phyloP scores from a whole-genome alignment of 2,888 invertebrate genomes.

The Drosophila longiperda region DNA sequence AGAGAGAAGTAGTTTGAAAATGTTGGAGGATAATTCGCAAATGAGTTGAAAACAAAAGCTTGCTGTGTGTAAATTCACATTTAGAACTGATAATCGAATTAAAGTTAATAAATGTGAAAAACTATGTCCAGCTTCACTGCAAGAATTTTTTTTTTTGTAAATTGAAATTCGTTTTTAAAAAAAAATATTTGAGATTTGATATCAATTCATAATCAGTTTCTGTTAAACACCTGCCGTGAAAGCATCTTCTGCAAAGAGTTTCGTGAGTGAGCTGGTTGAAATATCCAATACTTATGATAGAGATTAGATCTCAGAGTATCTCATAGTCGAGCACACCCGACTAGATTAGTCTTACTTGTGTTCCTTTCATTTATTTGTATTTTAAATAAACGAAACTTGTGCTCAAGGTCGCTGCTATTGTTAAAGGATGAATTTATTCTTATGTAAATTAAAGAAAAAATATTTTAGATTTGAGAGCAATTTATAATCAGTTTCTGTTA shows the following conservation, averaged over 20 bases:
- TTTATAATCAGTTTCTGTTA: background rate
- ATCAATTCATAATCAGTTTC: too few species aligned
- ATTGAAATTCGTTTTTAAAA: too few species aligned
- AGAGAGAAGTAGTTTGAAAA: background rate
- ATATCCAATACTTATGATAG: background rate
- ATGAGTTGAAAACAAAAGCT: background rate
- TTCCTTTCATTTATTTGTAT: slow-evolving; percentile 11
- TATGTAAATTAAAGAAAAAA: background rate
- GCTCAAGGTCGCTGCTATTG: slow-evolving; percentile 74
- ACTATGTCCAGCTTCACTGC: background rate
- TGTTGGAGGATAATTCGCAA: background rate
- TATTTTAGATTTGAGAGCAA: background rate
- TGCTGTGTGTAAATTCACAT: background rate
- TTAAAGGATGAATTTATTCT: slow-evolving; percentile 7
- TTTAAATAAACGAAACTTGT: slow-evolving; percentile 44
- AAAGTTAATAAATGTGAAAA: background rate
- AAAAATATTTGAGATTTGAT: too few species aligned
- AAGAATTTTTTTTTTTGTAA: background rate
- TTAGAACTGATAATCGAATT: background rate
- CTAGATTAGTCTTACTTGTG: slow-evolving; percentile 12
- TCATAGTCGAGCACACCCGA: background rate
- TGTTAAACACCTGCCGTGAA: too few species aligned
- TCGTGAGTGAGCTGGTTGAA: too few species aligned
- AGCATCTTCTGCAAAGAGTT: background rate
- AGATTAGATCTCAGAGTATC: background rate